Evolutionary conservation across 2,113 vertebrate genomes (phyloP).

Genomic region (Uropsilus gracilis): DNA sequence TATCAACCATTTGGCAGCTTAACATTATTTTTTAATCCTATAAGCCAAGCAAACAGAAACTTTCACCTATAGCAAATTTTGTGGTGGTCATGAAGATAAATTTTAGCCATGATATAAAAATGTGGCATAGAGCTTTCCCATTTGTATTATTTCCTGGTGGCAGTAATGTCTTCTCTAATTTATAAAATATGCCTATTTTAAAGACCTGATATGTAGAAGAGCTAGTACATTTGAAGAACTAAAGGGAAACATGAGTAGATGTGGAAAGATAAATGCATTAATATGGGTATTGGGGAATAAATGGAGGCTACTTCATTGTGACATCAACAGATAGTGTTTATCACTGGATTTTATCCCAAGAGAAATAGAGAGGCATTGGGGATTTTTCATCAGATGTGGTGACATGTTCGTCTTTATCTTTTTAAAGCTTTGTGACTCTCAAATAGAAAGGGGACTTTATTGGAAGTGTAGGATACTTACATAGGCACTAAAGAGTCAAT

Average conservation of each 20-base stretch:
- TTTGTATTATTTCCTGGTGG: background rate
- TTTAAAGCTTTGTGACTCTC: background rate
- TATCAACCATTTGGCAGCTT: background rate
- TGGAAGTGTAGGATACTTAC: background rate
- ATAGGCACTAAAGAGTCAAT: background rate
- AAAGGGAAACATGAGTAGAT: background rate
- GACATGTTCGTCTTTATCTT: background rate
- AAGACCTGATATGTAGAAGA: background rate
- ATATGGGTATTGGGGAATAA: background rate
- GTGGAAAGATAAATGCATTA: background rate
- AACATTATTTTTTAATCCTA: conserved; percentile 29
- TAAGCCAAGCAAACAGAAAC: background rate
- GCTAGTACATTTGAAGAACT: background rate
- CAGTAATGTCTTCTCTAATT: background rate
- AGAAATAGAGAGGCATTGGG: background rate
- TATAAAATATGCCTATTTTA: background rate
- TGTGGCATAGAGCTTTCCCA: background rate
- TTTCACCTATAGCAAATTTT: background rate
- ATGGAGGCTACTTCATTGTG: background rate
- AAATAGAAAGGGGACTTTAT: background rate
- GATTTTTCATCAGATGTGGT: background rate
- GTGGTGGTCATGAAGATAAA: conserved; percentile 32
- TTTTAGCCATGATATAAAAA: conserved; percentile 19
- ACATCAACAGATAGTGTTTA: background rate
- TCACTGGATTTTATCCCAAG: background rate